Percentiles rank a stretch among this genome's conserved stretches.
Conservation (phyloP, 2,113 vertebrate genomes). For the Argyrosomus japonicus region DNA sequence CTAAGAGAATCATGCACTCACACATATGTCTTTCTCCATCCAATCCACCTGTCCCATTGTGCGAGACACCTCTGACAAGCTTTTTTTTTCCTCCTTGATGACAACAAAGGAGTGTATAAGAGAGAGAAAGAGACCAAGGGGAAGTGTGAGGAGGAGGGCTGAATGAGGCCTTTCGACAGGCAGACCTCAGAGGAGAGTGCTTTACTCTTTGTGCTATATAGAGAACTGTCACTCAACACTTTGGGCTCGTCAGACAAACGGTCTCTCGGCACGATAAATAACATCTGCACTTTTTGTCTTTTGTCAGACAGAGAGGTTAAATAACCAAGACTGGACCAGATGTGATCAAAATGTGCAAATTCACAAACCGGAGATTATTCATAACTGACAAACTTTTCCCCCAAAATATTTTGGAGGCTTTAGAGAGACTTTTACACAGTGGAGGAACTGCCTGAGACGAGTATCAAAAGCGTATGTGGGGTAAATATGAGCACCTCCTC, state of each 20-base stretch:
- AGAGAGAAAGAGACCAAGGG: slow-evolving; percentile 13
- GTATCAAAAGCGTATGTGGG: slow-evolving; percentile 9
- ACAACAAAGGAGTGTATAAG: slow-evolving; percentile 59
- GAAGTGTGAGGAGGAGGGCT: slow-evolving; percentile 24
- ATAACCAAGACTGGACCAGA: slow-evolving; percentile 1
- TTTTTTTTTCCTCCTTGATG: slow-evolving; percentile 38
- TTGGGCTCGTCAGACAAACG: slow-evolving; percentile 38
- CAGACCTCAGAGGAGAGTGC: slow-evolving; percentile 50
- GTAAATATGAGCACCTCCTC: neutral
- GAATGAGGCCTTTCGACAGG: slow-evolving; percentile 43
- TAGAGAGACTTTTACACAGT: neutral
- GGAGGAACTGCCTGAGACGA: neutral
- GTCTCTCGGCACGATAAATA: neutral
- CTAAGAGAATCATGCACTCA: slow-evolving; percentile 55
- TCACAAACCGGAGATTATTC: slow-evolving; percentile 5
- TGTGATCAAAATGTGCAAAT: neutral
- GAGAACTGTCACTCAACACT: slow-evolving; percentile 56
- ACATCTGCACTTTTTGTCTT: slow-evolving; percentile 21
- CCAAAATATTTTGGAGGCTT: slow-evolving; percentile 12
- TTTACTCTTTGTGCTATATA: slow-evolving; percentile 38
- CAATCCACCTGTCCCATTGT: slow-evolving; percentile 80
- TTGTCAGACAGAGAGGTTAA: slow-evolving; percentile 26
- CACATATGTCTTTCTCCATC: slow-evolving; percentile 59
- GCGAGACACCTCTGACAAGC: slow-evolving; percentile 60
- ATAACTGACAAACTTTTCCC: slow-evolving; percentile 18